A percentile compares a stretch with the other conserved stretches of the same genome.
Conservation (phyloP, 2,797 vertebrate species). For the Falco novaeseelandiae region DNA sequence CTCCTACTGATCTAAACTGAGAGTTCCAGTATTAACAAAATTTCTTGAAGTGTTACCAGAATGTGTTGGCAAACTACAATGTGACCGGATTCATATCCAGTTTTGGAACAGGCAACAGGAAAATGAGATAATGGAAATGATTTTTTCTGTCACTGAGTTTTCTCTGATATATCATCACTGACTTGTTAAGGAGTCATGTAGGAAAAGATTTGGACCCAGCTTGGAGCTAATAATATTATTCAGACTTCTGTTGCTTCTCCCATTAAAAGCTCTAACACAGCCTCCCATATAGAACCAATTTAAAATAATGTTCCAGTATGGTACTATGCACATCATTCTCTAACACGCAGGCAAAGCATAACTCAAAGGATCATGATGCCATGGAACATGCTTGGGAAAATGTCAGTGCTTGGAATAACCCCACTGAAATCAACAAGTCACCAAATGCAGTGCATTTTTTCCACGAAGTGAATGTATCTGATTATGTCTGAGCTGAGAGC, state of each 20-base stretch:
- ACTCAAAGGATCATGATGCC: not conserved
- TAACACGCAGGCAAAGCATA: not conserved
- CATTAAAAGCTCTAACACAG: not conserved
- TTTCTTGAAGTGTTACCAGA: fast-evolving
- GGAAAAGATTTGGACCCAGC: not conserved
- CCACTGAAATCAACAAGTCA: not conserved
- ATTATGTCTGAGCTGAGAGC: not conserved
- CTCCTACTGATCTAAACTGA: not conserved
- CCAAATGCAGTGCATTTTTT: not conserved
- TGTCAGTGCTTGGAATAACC: not conserved
- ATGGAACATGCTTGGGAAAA: not conserved
- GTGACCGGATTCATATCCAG: not conserved
- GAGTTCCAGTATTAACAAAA: not conserved
- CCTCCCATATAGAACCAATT: not conserved
- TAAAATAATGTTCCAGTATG: not conserved
- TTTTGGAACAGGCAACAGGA: not conserved
- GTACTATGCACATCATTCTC: not conserved
- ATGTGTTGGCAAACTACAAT: not conserved
- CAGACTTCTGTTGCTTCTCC: not conserved
- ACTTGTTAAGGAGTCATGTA: not conserved
- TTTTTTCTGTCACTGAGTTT: not conserved
- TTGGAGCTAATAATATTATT: not conserved
- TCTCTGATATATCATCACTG: not conserved
- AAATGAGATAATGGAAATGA: not conserved
- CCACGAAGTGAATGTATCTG: not conserved